Percentiles rank a stretch among this genome's conserved stretches.
phyloP scores from a whole-genome alignment of 2,113 vertebrate species.

The Phaethornis superciliosus region DNA sequence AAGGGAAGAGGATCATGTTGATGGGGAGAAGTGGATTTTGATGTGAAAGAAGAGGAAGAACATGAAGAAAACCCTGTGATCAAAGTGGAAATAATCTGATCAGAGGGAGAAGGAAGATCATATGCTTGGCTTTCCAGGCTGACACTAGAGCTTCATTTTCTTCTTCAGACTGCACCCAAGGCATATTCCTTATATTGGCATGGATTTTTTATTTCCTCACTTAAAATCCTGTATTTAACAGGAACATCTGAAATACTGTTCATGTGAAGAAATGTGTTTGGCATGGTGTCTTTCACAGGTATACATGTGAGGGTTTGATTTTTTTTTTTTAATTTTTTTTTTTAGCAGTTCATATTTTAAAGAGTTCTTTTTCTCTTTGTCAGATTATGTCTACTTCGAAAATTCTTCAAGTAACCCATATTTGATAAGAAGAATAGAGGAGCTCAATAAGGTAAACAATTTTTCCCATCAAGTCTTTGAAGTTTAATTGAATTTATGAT shows the following conservation, averaged over 20 bases:
- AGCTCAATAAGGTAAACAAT: conserved; percentile 91
- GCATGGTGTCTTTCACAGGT: not conserved
- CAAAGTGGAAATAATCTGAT: conserved; percentile 1
- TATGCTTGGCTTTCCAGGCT: not conserved
- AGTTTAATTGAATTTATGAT: conserved; percentile 34
- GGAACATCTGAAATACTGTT: not conserved
- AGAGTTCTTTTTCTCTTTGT: conserved; percentile 11
- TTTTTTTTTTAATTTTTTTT: not conserved
- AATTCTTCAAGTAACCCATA: conserved; percentile 99
- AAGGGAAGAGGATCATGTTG: not conserved
- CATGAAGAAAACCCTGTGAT: not conserved
- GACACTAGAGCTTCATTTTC: not conserved
- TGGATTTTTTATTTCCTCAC: not conserved
- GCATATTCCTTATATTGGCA: not conserved
- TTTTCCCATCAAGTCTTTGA: not conserved
- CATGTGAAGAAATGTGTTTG: not conserved
- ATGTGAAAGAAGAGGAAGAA: not conserved
- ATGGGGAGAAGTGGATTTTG: not conserved
- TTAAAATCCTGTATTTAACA: not conserved
- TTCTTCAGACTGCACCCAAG: not conserved
- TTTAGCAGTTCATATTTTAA: conserved; percentile 10
- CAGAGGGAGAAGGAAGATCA: not conserved
- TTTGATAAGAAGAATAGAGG: conserved; percentile 97
- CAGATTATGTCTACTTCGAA: conserved; percentile 99
- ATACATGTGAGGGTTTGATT: not conserved